Base-by-base conservation (phyloP, 64 coral and sea anemone species). In the Stichodactyla mertensii region DNA sequence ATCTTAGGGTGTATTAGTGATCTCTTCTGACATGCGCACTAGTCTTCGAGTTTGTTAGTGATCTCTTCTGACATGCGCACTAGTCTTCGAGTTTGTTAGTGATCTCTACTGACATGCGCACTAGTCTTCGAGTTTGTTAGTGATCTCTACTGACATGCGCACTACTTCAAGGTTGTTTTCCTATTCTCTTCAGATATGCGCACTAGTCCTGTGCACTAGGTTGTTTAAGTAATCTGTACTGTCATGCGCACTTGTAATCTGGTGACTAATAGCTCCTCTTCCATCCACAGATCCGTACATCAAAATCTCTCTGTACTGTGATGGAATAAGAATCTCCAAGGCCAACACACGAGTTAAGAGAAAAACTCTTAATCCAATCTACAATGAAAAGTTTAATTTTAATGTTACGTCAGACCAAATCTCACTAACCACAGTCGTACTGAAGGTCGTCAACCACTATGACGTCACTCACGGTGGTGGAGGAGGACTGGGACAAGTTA, bases 311-410 rank as follows among this genome's bases (percentile, higher is more conserved):
- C 58, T 98, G 12, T 98, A 92, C 81, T 98, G 96, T 79, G 90
- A 94, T 4, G 96, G 96, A 23, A 62, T 92, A 52, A 90, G 96
- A 8, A 26, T 95, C 12, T 93, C 88, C 45, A 94, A 94, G 77
- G 93, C 92, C 22, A 95, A 91, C 22, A 98, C 96, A 28, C 85
- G 96, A 55, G 96, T 98, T 11, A 98, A 98, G 71, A 85, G 93
- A 18, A 89, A 92, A 64, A 92, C 87, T 26, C 71, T 92, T 12
- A 98, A 94, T 55, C 96, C 96, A 14, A 88, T 98, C 51, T 98
- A 90, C 85, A 98, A 98, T 54, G 96, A 98, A 57, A 98, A 98
- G 60, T 98, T 98, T 52, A 98, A 98, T 82, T 98, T 98, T 45
- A 94, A 98, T 60, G 87, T 98, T 10, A 88, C 86, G 28, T 87